Evolutionary conservation across 2,888 invertebrate species (phyloP).

Genomic region (Thymelicus sylvestris): DNA sequence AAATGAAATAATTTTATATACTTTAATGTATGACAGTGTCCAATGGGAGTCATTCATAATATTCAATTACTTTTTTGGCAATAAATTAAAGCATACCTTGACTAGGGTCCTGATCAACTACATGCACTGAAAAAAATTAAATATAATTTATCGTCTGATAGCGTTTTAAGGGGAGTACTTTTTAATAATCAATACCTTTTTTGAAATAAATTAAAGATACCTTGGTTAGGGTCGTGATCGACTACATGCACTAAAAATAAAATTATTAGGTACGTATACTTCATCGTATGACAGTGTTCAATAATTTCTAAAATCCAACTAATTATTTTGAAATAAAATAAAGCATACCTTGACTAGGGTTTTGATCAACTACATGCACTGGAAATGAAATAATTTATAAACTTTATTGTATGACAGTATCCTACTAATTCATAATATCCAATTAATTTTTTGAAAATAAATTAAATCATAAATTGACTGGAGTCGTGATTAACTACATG

Average conservation of each 20-base stretch:
- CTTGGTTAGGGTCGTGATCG: background rate
- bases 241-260: too few species aligned
- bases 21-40: too few species aligned
- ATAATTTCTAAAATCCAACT: too few species aligned
- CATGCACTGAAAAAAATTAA: constrained; percentile 43
- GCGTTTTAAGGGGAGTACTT: background rate
- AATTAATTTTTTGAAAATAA: background rate
- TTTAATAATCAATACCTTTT: background rate
- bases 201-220: constrained; percentile 19
- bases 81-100: constrained; percentile 31
- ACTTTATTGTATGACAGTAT: too few species aligned
- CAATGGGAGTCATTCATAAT: background rate
- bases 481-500: constrained; percentile 45
- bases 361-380: too few species aligned
- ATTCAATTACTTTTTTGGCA: background rate
- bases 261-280: too few species aligned
- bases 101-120: constrained; percentile 44
- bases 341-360: too few species aligned
- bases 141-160: background rate
- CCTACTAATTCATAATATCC: too few species aligned
- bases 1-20: constrained; percentile 28
- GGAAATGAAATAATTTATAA: too few species aligned
- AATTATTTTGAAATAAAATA: too few species aligned
- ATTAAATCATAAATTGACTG: constrained; percentile 19
- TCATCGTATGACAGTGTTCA: too few species aligned